phyloP scores from a whole-genome alignment of 1,140 invertebrate species.

The Lineus longissimus region DNA sequence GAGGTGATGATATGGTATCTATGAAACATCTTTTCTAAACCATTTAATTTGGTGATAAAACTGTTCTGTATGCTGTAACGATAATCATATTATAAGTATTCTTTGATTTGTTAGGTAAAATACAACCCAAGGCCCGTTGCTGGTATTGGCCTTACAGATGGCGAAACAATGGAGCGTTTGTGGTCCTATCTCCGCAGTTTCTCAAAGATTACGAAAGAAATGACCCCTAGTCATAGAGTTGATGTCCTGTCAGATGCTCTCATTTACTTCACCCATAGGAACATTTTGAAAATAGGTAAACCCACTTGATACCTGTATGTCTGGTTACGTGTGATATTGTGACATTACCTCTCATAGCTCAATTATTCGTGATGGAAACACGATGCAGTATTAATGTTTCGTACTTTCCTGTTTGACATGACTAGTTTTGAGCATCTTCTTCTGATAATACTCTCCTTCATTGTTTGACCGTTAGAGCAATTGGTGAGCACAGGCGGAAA shows the following conservation, averaged over 20 bases:
- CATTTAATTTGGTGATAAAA: too few species aligned
- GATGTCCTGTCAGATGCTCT: slow-evolving; percentile 16
- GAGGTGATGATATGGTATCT: too few species aligned
- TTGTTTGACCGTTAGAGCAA: too few species aligned
- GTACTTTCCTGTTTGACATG: too few species aligned
- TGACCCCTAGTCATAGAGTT: slow-evolving; percentile 13
- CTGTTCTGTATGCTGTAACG: too few species aligned
- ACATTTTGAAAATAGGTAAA: background rate
- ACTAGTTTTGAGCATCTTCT: too few species aligned
- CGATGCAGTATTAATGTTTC: too few species aligned
- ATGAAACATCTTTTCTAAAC: too few species aligned
- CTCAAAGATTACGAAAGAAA: slow-evolving; percentile 20
- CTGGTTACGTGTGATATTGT: background rate
- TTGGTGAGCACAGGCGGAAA: too few species aligned
- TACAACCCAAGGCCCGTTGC: slow-evolving; percentile 3
- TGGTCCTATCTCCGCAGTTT: slow-evolving; percentile 21
- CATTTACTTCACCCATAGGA: slow-evolving; percentile 2
- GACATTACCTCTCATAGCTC: background rate
- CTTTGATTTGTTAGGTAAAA: slow-evolving; percentile 11
- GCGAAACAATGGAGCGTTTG: slow-evolving; percentile 18
- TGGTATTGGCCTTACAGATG: slow-evolving; percentile 18
- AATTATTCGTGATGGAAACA: background rate
- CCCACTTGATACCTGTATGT: background rate
- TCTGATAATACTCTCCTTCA: too few species aligned
- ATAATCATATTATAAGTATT: too few species aligned